phyloP scores from a whole-genome alignment of 1,140 invertebrate species.

The Drosophila sulfurigaster region DNA sequence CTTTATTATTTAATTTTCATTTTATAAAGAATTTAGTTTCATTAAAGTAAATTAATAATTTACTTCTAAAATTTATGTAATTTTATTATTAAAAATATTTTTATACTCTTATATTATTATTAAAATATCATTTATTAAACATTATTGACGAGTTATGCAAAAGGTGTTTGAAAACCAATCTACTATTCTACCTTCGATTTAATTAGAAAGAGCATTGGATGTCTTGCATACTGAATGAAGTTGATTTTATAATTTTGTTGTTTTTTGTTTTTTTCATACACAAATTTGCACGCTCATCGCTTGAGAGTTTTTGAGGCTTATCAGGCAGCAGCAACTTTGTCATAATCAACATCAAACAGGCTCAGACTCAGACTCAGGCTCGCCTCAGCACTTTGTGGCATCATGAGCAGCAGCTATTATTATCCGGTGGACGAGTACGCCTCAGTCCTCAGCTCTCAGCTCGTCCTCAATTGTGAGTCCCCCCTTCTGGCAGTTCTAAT shows the following conservation, averaged over 20 bases:
- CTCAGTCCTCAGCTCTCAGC: conserved; percentile 14
- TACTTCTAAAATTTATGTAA: too few relatives aligned
- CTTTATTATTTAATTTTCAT: background rate
- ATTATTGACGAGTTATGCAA: too few relatives aligned
- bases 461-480: background rate
- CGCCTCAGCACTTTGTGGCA: conserved; percentile 35
- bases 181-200: too few relatives aligned
- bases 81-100: too few relatives aligned
- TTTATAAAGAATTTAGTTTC: too few relatives aligned
- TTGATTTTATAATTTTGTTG: conserved; percentile 14
- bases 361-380: conserved; percentile 41
- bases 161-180: too few relatives aligned
- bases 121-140: too few relatives aligned
- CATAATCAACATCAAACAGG: conserved; percentile 80
- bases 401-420: conserved; percentile 74
- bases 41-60: too few relatives aligned
- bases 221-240: background rate
- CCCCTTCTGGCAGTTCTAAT: conserved; percentile 55
- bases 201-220: conserved; percentile 10
- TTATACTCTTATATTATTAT: too few relatives aligned
- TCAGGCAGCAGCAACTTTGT: conserved; percentile 74
- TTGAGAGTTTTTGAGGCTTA: conserved; percentile 70
- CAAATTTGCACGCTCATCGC: conserved; percentile 77
- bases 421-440: conserved; percentile 44
- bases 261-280: conserved; percentile 37